Evolutionary conservation across 2,797 vertebrate species (phyloP).

Genomic region (Peromyscus nudipes): DNA sequence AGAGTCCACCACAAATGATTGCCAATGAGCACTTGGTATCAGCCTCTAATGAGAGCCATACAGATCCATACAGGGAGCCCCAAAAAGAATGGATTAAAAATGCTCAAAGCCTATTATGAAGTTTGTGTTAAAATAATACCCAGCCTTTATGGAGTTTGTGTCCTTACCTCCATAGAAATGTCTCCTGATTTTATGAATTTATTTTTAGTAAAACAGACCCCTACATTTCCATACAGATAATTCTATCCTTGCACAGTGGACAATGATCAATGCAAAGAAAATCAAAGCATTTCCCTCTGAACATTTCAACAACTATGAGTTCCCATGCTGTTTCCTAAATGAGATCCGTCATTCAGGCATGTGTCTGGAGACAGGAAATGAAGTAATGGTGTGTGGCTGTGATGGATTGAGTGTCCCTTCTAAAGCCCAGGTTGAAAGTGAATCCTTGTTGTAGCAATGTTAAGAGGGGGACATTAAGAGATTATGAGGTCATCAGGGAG

Average conservation of each 20-base stretch:
- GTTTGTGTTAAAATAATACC: background rate
- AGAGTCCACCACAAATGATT: background rate
- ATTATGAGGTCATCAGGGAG: background rate
- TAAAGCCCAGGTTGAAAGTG: slow-evolving; percentile 10
- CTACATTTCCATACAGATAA: background rate
- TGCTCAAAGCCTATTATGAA: background rate
- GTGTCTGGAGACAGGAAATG: background rate
- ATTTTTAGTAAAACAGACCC: background rate
- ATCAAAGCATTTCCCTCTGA: background rate
- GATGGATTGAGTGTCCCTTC: background rate
- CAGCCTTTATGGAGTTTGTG: background rate
- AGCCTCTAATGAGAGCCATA: background rate
- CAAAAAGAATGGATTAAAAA: background rate
- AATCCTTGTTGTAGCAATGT: background rate
- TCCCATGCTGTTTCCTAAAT: background rate
- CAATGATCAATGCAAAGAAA: background rate
- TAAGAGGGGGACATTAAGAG: background rate
- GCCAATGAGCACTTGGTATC: background rate
- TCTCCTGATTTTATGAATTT: background rate
- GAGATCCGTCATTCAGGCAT: background rate
- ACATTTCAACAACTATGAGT: background rate
- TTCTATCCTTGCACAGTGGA: background rate
- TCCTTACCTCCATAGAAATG: background rate
- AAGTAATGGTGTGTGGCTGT: background rate
- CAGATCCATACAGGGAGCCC: background rate